phyloP scores from a whole-genome alignment of 2,888 invertebrate species.

The Drosophila tanythrix region DNA sequence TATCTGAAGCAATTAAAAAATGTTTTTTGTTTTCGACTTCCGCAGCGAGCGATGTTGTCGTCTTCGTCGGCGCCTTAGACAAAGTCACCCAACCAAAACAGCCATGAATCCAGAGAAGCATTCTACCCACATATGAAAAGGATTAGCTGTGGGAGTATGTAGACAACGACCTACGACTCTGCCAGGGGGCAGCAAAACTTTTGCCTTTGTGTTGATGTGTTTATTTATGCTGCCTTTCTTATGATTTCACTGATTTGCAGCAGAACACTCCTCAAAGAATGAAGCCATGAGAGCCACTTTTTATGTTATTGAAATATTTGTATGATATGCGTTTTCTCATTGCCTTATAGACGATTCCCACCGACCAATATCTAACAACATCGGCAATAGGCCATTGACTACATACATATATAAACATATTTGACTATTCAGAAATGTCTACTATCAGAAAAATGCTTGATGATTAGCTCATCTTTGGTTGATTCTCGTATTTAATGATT shows the following conservation, averaged over 20 bases:
- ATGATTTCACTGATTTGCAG: slow-evolving; percentile 61
- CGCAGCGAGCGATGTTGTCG: slow-evolving; percentile 40
- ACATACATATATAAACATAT: no score
- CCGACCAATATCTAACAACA: neutral
- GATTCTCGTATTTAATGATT: neutral
- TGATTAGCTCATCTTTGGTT: neutral
- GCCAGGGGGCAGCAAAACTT: slow-evolving; percentile 59
- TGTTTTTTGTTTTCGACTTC: slow-evolving; percentile 60
- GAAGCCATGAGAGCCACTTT: slow-evolving; percentile 2
- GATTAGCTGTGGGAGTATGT: slow-evolving; percentile 19
- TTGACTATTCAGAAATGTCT: neutral
- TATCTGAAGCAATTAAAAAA: slow-evolving; percentile 83
- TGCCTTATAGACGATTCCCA: neutral
- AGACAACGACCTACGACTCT: slow-evolving; percentile 26
- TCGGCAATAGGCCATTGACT: no score
- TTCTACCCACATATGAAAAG: slow-evolving; percentile 44
- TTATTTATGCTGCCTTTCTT: slow-evolving; percentile 66
- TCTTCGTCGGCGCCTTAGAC: slow-evolving; percentile 34
- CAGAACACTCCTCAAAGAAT: slow-evolving; percentile 20
- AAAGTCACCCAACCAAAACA: slow-evolving; percentile 38
- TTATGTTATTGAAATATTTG: slow-evolving; percentile 15
- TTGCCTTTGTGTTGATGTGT: slow-evolving; percentile 75
- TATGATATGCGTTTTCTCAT: slow-evolving; percentile 6
- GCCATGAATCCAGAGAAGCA: slow-evolving; percentile 16
- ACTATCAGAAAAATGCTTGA: neutral